phyloP scores from a whole-genome alignment of 2,113 vertebrate genomes.

The Rhagologus leucostigma region DNA sequence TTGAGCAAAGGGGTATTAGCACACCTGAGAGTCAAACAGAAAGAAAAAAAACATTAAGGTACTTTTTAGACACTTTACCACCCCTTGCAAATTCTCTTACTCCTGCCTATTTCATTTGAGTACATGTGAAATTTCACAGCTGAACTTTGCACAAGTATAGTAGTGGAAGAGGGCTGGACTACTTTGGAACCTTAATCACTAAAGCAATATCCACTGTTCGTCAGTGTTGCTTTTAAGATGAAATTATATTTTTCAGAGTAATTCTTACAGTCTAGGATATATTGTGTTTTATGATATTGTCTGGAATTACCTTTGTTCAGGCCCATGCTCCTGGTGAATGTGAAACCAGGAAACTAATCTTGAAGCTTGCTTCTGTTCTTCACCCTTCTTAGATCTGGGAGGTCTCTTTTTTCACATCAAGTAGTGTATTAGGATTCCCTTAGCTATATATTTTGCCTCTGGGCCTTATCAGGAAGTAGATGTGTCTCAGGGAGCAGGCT shows the following conservation, averaged over 20 bases:
- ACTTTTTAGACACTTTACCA: background rate
- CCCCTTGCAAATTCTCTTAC: background rate
- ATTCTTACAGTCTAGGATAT: background rate
- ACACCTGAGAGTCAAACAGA: background rate
- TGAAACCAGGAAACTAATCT: background rate
- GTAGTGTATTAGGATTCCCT: background rate
- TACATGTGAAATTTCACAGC: background rate
- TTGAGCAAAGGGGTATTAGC: background rate
- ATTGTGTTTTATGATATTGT: background rate
- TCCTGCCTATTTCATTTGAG: background rate
- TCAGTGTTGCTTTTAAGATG: background rate
- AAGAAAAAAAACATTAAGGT: background rate
- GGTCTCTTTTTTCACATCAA: background rate
- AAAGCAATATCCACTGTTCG: background rate
- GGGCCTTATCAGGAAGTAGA: background rate
- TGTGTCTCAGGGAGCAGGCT: background rate
- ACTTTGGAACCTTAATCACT: background rate
- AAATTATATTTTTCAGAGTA: background rate
- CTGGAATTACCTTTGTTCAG: background rate
- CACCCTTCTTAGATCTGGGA: background rate
- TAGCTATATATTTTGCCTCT: background rate
- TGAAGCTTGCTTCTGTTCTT: background rate
- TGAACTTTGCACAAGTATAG: background rate
- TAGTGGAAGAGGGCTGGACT: background rate
- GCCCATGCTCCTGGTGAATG: background rate